These are phyloP conservation scores for Tetranychus cinnabarinus DNA, from an alignment of 1,140 invertebrate genomes.

Conservation along the genomic window DNA sequence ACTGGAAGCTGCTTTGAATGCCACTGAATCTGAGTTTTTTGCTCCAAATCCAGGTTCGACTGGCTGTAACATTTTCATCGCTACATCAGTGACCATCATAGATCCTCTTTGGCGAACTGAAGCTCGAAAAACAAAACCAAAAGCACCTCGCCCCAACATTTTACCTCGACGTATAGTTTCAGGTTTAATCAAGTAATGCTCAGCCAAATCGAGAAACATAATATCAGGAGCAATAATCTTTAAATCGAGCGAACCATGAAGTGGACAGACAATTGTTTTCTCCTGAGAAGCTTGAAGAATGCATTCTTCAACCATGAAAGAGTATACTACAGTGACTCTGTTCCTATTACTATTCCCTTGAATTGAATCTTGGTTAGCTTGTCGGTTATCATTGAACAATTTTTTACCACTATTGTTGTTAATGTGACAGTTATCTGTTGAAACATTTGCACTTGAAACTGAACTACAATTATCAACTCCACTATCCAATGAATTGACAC, in stretches of 20 bases:
- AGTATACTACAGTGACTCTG: conserved; percentile 18
- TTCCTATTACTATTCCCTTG: not conserved
- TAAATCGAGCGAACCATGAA: conserved; percentile 42
- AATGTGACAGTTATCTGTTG: not conserved
- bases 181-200: conserved; percentile 46
- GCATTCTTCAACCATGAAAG: conserved; percentile 73
- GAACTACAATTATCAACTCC: not conserved
- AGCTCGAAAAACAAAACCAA: conserved; percentile 83
- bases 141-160: conserved; percentile 77
- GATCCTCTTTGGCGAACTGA: conserved; percentile 30
- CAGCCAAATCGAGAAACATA: conserved; percentile 65
- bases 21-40: conserved; percentile 41
- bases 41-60: conserved; percentile 59
- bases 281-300: conserved; percentile 58
- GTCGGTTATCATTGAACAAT: not conserved
- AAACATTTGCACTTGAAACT: not conserved
- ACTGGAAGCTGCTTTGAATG: conserved; percentile 54
- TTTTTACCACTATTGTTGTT: not conserved
- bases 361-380: not conserved
- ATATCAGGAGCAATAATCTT: conserved; percentile 58
- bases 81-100: conserved; percentile 33
- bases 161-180: conserved; percentile 51
- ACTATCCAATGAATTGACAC: not conserved
- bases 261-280: conserved; percentile 40
- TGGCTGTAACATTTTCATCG: conserved; percentile 85